Base-by-base conservation (phyloP, 2,888 invertebrate species). In the Ormyrus pomaceus region DNA sequence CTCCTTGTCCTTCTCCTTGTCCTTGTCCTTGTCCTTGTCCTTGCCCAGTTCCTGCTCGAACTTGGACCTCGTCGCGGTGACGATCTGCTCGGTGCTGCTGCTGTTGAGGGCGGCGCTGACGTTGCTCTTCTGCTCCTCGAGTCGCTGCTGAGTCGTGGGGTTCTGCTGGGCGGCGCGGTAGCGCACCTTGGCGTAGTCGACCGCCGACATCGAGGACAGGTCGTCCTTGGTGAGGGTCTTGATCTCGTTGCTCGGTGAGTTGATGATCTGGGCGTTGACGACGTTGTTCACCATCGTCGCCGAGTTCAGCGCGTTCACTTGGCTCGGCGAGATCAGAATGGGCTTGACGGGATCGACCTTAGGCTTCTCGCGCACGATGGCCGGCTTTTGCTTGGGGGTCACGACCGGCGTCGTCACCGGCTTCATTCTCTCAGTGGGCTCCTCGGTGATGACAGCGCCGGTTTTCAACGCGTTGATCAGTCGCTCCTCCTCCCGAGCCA, bases 401-500 rank as follows among this genome's bases (percentile, higher is more conserved):
- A 51, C 19, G 1, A 19, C 76, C 8, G 77, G 34, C 34, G 34
- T 6, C 34, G 50, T 19, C 34, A 56, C 34, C 13, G 72, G 50
- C 51, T 51, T 62, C 9, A 53, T 75, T 50, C 46, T 46, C 48
- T 83, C 84, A 11, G 81, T 71, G 0, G 90, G 87, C 77, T 92
- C 92, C 82, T 93, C 93, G 79, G 91, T 92, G 64, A 94, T 92
- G 5, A 94, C 91, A 50, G 92, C 93, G 11, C 96, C 96, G 48
- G 95, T 95, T 86, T 96, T 95, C 81, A 96, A 91, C 9, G 96
- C 96, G 86, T 95, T 94, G 85, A 96, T 94, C 82, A 96, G 92
- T 72, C 95, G 92, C 89, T 96, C 96, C 88, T 96, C 96, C 88
- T 96, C 96, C 50, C 95, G 92, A n/a, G 95, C 95, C 6, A 96